phyloP scores from a whole-genome alignment of 2,888 invertebrate genomes.

The Thyatira batis region DNA sequence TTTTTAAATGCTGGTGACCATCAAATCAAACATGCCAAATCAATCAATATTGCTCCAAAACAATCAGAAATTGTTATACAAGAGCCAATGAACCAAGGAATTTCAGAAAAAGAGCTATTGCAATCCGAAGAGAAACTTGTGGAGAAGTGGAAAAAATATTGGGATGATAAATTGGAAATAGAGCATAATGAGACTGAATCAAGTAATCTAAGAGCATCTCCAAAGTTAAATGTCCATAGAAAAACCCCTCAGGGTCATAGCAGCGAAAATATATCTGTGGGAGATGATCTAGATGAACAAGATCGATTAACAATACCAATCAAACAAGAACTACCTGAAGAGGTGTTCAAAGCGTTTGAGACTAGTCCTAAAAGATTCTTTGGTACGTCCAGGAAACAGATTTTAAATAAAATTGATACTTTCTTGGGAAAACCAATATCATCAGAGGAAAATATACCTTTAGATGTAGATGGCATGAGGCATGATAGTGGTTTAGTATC shows the following conservation, averaged over 20 bases:
- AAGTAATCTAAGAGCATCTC: constrained; percentile 25
- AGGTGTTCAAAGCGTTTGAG: constrained; percentile 76
- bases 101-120: constrained; percentile 17
- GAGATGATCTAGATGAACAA: constrained; percentile 11
- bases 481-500: constrained; percentile 73
- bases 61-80: constrained; percentile 23
- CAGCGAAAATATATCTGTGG: constrained; percentile 15
- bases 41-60: constrained; percentile 9
- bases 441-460: constrained; percentile 39
- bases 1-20: constrained; percentile 50
- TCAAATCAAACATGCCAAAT: constrained; percentile 25
- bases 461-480: constrained; percentile 41
- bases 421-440: constrained; percentile 63
- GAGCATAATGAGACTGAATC: constrained; percentile 41
- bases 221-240: constrained; percentile 17
- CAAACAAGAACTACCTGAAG: constrained; percentile 73
- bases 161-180: constrained; percentile 66
- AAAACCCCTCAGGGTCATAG: constrained; percentile 13
- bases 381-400: constrained; percentile 73
- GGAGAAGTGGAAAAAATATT: constrained; percentile 71
- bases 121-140: constrained; percentile 52
- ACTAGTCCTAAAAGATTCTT: constrained; percentile 78
- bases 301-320: constrained; percentile 27
- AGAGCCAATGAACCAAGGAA: constrained; percentile 15
- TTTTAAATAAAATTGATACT: constrained; percentile 72